These are phyloP conservation scores for Galerucella nymphaeae DNA, from an alignment of 2,888 invertebrate species.

Conservation along the genomic window DNA sequence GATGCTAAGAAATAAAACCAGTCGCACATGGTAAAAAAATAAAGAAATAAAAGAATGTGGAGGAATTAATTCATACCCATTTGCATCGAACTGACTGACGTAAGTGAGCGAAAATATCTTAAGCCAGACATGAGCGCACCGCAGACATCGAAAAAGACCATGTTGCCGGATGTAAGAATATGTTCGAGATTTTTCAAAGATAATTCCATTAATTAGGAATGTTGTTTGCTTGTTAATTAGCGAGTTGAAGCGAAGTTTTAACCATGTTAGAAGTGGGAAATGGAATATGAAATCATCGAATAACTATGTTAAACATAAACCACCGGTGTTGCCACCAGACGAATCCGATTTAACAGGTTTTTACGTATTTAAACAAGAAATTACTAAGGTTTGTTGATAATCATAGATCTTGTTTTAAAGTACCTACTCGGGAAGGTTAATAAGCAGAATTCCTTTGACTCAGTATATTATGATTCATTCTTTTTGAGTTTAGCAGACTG, in stretches of 20 bases:
- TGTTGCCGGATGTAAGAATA: constrained; percentile 17
- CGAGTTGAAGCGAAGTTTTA: background rate
- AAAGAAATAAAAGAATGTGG: constrained; percentile 10
- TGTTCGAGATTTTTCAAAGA: constrained; percentile 4
- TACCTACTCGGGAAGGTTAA: no score
- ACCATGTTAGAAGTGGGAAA: background rate
- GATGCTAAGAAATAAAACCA: constrained; percentile 7
- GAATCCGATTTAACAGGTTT: no score
- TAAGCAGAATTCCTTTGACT: no score
- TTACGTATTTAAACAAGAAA: no score
- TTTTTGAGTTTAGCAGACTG: no score
- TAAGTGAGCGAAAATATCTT: constrained; percentile 17
- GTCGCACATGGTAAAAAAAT: background rate
- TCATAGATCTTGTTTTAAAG: no score
- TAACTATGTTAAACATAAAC: background rate
- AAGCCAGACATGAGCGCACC: constrained; percentile 11
- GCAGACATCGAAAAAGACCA: background rate
- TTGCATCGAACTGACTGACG: constrained; percentile 17
- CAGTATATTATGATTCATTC: no score
- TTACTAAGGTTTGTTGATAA: no score
- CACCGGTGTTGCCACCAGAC: background rate
- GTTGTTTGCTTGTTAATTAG: constrained; percentile 7
- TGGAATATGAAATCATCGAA: background rate
- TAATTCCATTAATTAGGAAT: background rate
- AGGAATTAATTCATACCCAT: constrained; percentile 5